A percentile compares a stretch with the other conserved stretches of the same genome.
Evolutionary conservation across 2,113 vertebrate genomes (phyloP).

Genomic region (Peromyscus leucopus): DNA sequence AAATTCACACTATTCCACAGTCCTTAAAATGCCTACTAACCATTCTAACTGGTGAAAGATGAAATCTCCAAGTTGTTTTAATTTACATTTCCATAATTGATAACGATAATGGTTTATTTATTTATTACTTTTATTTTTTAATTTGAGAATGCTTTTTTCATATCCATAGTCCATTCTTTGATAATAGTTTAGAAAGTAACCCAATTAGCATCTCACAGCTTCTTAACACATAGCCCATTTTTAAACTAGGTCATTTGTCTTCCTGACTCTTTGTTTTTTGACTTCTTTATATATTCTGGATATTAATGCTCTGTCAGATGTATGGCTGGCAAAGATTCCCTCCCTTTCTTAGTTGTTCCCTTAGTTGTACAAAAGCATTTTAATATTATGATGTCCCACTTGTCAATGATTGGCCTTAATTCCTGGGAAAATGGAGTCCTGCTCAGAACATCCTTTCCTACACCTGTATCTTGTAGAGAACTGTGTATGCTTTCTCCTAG

Average conservation of each 20-base stretch:
- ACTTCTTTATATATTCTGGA: neutral
- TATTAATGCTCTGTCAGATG: neutral
- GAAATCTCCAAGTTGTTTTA: neutral
- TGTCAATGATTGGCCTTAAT: neutral
- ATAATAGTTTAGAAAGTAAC: neutral
- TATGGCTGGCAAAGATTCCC: neutral
- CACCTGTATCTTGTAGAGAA: neutral
- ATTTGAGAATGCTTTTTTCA: neutral
- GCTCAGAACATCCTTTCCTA: neutral
- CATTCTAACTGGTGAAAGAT: neutral
- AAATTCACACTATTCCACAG: neutral
- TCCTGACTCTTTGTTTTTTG: neutral
- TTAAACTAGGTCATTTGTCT: neutral
- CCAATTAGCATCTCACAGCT: neutral
- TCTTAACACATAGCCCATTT: neutral
- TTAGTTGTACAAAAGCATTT: neutral
- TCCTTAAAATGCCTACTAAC: neutral
- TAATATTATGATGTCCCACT: neutral
- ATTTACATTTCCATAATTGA: neutral
- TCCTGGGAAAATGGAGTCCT: neutral
- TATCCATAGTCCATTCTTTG: neutral
- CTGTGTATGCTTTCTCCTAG: neutral
- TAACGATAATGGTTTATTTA: neutral
- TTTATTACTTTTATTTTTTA: neutral
- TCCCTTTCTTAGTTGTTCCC: neutral